Evolutionary conservation across 2,888 invertebrate genomes (phyloP).

Genomic region (Drosophila leonis): DNA sequence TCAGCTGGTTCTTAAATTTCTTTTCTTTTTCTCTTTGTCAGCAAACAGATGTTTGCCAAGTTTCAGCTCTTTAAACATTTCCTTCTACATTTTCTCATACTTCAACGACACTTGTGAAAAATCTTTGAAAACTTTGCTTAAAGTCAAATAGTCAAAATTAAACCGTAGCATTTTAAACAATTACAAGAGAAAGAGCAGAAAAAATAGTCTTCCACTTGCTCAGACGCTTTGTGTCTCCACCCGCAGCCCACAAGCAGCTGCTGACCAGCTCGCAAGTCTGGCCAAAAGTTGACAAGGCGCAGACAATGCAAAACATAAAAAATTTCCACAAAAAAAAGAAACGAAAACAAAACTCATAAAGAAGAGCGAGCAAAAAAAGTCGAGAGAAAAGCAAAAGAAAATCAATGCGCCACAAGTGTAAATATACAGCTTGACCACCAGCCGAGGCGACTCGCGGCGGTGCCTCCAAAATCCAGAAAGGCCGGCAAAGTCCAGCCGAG

Average conservation of each 20-base stretch:
- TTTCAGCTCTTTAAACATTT: constrained; percentile 1
- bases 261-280: constrained; percentile 62
- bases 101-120: not conserved
- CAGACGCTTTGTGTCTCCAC: constrained; percentile 26
- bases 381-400: constrained; percentile 43
- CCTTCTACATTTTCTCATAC: not conserved
- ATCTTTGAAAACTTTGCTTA: constrained; percentile 25
- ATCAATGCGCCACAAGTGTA: constrained; percentile 79
- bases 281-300: constrained; percentile 70
- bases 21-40: not conserved
- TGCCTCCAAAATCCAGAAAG: constrained; percentile 38
- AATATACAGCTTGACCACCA: constrained; percentile 76
- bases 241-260: constrained; percentile 31
- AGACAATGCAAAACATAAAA: constrained; percentile 56
- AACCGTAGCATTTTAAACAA: constrained; percentile 42
- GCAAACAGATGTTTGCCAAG: not conserved
- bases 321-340: constrained; percentile 22
- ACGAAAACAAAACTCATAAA: constrained; percentile 58
- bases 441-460: constrained; percentile 33
- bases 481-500: constrained; percentile 74
- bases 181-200: constrained; percentile 19
- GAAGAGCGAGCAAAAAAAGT: constrained; percentile 38
- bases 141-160: constrained; percentile 35
- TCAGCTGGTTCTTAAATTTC: not conserved
- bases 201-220: constrained; percentile 29